Evolutionary conservation across 2,797 vertebrate species (phyloP).

Genomic region (Morus bassanus): DNA sequence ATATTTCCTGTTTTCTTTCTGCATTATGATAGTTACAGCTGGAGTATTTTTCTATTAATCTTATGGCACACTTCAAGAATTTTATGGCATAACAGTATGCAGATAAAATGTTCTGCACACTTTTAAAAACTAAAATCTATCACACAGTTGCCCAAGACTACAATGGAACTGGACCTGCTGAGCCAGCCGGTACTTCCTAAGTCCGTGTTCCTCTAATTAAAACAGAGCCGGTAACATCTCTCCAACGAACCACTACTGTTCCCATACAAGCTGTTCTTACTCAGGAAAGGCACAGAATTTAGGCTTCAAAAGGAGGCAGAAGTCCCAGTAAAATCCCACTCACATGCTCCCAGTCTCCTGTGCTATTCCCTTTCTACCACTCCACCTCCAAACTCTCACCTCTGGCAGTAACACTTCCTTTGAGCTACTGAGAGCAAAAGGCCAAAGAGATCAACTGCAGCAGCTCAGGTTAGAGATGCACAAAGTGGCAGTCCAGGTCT

Average conservation of each 20-base stretch:
- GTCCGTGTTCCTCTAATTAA: neutral
- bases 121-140: neutral
- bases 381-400: neutral
- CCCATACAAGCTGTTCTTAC: neutral
- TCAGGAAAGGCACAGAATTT: neutral
- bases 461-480: neutral
- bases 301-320: neutral
- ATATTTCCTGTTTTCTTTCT: neutral
- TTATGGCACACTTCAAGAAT: neutral
- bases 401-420: neutral
- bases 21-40: neutral
- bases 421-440: neutral
- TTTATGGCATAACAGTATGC: neutral
- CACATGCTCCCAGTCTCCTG: neutral
- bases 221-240: neutral
- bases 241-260: neutral
- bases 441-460: neutral
- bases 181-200: neutral
- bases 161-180: neutral
- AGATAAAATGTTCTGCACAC: neutral
- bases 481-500: neutral
- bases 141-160: neutral
- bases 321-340: neutral
- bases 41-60: neutral
- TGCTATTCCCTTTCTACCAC: neutral